These are phyloP conservation scores for Megastigmus dorsalis DNA, from an alignment of 2,888 invertebrate species.

Conservation along the genomic window DNA sequence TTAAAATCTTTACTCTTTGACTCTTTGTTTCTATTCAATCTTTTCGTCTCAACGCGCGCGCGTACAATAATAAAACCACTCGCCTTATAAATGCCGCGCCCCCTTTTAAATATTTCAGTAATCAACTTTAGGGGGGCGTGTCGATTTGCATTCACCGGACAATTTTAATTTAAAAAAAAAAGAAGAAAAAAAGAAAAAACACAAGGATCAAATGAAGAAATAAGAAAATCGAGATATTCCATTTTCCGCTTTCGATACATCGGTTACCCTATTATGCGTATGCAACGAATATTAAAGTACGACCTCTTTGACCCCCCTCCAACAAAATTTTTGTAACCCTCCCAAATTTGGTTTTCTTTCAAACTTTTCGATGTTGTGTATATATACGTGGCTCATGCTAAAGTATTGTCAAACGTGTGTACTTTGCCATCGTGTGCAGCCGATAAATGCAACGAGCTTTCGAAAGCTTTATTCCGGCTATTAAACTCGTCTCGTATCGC, in stretches of 20 bases:
- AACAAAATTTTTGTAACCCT: too few species aligned
- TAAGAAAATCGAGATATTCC: constrained; percentile 24
- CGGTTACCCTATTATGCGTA: too few species aligned
- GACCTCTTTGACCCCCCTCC: constrained; percentile 9
- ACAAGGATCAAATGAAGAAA: constrained; percentile 5
- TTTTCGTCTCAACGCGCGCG: constrained; percentile 37
- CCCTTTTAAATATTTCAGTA: constrained; percentile 29
- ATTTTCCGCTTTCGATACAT: constrained; percentile 23
- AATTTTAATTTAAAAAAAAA: too few species aligned
- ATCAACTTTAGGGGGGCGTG: constrained; percentile 2
- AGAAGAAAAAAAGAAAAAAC: too few species aligned
- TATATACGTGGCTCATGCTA: constrained; percentile 34
- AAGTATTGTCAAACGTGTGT: constrained; percentile 37
- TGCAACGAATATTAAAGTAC: constrained; percentile 26
- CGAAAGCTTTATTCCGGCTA: constrained; percentile 6
- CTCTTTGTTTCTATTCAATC: constrained; percentile 44
- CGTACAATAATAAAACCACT: constrained; percentile 43
- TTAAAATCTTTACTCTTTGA: constrained; percentile 40
- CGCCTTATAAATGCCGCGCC: constrained; percentile 29
- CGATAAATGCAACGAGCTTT: constrained; percentile 29
- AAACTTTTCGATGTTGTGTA: constrained; percentile 22
- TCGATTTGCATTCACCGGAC: constrained; percentile 18
- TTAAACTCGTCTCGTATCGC: neutral
- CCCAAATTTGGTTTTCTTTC: too few species aligned
- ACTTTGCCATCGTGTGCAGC: constrained; percentile 9